A percentile compares a stretch with the other conserved stretches of the same genome.
Conservation (phyloP, 1,140 invertebrate genomes). For the Sogatella furcifera region DNA sequence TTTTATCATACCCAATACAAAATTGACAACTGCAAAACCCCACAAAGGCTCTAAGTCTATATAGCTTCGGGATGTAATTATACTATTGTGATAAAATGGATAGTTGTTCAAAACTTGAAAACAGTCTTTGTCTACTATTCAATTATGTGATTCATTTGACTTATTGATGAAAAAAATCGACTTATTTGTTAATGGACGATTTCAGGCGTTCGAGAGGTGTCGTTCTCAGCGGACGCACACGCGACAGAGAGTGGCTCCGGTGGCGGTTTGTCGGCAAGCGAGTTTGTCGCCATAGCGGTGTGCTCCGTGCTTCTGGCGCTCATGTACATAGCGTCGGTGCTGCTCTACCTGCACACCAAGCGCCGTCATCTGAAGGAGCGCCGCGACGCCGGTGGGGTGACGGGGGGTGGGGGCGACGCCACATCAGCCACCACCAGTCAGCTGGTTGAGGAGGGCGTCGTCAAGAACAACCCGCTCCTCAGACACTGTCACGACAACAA, state of each 20-base stretch:
- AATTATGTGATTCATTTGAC: too few species aligned
- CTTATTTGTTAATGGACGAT: neutral
- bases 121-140: too few species aligned
- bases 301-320: conserved; percentile 66
- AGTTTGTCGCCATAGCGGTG: conserved; percentile 71
- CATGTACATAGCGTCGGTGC: conserved; percentile 71
- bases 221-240: conserved; percentile 55
- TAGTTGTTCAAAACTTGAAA: too few species aligned
- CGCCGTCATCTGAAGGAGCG: conserved; percentile 17
- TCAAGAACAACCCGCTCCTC: conserved; percentile 67
- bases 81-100: too few species aligned
- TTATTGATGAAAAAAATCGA: too few species aligned
- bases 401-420: conserved; percentile 24
- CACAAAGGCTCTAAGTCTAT: too few species aligned
- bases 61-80: too few species aligned
- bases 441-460: conserved; percentile 41
- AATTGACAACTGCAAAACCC: too few species aligned
- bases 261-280: conserved; percentile 35
- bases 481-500: conserved; percentile 20
- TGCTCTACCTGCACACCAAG: conserved; percentile 64
- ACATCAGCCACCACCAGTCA: neutral
- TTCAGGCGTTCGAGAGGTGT: conserved; percentile 62
- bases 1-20: too few species aligned
- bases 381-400: conserved; percentile 17
- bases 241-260: conserved; percentile 37